These are phyloP conservation scores for Cephalophus harveyi DNA, from an alignment of 2,113 vertebrate genomes.

Conservation along the genomic window DNA sequence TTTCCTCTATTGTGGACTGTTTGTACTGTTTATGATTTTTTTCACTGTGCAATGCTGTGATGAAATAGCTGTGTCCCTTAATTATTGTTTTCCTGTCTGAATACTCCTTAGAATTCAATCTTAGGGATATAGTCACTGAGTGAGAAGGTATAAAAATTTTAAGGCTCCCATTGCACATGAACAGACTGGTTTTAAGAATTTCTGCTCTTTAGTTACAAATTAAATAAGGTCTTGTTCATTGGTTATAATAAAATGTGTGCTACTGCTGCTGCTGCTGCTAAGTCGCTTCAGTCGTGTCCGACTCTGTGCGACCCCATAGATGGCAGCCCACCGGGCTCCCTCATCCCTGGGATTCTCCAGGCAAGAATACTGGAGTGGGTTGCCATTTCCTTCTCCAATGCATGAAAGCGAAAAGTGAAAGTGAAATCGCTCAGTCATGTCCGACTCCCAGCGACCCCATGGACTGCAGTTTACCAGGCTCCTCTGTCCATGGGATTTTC, in stretches of 20 bases:
- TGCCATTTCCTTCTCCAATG: no score
- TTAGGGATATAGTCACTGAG: neutral
- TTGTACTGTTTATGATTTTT: neutral
- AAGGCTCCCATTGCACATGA: neutral
- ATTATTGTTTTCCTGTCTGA: neutral
- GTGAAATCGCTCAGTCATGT: no score
- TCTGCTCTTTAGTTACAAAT: neutral
- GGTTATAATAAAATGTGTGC: neutral
- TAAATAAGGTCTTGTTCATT: neutral
- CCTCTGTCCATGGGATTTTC: no score
- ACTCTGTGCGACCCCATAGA: no score
- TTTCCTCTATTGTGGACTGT: fast-evolving
- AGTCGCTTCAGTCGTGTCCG: no score
- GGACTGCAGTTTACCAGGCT: no score
- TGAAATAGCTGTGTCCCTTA: neutral
- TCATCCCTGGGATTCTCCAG: no score
- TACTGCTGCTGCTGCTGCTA: no score
- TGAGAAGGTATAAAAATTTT: neutral
- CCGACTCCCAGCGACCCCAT: no score
- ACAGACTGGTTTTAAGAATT: neutral
- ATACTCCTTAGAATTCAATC: neutral
- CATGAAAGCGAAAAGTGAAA: no score
- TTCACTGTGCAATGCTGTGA: neutral
- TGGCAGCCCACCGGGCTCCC: no score
- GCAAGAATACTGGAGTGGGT: no score